Conservation (phyloP, 2,113 vertebrate genomes). For the Entomyzon cyanotis region DNA sequence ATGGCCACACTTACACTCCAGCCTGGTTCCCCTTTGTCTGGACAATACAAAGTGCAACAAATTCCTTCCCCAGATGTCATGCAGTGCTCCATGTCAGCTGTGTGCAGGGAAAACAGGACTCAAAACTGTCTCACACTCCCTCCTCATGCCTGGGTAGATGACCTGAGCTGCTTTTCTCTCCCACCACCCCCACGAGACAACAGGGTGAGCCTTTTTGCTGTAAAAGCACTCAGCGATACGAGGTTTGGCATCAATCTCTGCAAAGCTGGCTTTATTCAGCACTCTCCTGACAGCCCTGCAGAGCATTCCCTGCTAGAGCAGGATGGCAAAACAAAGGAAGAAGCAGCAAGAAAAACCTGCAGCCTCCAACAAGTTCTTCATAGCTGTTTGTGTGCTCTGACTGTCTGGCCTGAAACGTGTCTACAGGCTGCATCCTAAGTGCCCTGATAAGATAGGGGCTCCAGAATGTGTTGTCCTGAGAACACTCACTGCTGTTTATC, state of each 20-base stretch:
- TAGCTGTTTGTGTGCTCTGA: neutral
- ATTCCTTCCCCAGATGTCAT: neutral
- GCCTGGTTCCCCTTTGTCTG: neutral
- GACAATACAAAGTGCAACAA: neutral
- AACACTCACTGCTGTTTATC: constrained; percentile 67
- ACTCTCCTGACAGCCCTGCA: neutral
- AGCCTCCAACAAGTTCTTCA: neutral
- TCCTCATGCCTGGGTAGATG: neutral
- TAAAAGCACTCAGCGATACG: neutral
- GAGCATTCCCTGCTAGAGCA: neutral
- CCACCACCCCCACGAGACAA: neutral
- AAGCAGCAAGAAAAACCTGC: neutral
- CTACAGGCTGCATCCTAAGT: constrained; percentile 62
- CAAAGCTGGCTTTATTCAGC: neutral
- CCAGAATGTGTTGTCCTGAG: constrained; percentile 68
- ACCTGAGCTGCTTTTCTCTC: neutral
- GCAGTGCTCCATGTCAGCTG: neutral
- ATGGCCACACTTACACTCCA: neutral
- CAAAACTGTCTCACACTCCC: neutral
- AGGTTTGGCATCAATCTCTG: neutral
- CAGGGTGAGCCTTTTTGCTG: neutral
- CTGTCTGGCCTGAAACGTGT: constrained; percentile 48
- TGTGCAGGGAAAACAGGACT: neutral
- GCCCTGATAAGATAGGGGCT: constrained; percentile 69
- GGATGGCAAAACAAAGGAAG: neutral